Conservation (phyloP, 2,888 invertebrate genomes). For the Actias luna region DNA sequence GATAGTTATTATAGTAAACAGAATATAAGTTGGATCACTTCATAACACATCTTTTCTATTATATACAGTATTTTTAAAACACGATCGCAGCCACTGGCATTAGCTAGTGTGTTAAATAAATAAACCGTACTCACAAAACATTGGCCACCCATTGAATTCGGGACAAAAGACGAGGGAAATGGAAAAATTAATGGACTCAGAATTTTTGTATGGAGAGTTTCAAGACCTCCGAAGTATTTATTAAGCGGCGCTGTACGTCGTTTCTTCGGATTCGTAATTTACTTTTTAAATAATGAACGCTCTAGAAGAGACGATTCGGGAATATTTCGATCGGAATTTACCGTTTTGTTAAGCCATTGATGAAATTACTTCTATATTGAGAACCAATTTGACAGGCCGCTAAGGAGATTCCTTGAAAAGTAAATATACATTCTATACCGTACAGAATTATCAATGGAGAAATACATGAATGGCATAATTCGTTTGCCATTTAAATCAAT, state of each 20-base stretch:
- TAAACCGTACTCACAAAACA: background rate
- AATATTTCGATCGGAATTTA: background rate
- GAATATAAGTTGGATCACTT: background rate
- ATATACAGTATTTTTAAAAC: too few relatives aligned
- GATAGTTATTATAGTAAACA: background rate
- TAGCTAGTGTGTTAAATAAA: background rate
- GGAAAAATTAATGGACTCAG: constrained; percentile 7
- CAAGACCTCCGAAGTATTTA: background rate
- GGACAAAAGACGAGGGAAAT: constrained; percentile 4
- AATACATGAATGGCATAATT: too few relatives aligned
- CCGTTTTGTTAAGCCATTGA: background rate
- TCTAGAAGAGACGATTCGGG: background rate
- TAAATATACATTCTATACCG: too few relatives aligned
- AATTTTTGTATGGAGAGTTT: background rate
- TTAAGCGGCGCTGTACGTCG: background rate
- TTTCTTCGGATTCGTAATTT: background rate
- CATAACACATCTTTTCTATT: too few relatives aligned
- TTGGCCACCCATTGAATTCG: background rate
- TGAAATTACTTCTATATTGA: background rate
- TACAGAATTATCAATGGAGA: too few relatives aligned
- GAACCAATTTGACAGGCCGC: background rate
- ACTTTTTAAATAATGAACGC: background rate
- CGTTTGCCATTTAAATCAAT: too few relatives aligned
- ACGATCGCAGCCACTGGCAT: background rate
- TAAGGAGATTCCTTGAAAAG: background rate